Base-by-base conservation (phyloP, 2,888 invertebrate genomes). In the Andrena trimmerana region DNA sequence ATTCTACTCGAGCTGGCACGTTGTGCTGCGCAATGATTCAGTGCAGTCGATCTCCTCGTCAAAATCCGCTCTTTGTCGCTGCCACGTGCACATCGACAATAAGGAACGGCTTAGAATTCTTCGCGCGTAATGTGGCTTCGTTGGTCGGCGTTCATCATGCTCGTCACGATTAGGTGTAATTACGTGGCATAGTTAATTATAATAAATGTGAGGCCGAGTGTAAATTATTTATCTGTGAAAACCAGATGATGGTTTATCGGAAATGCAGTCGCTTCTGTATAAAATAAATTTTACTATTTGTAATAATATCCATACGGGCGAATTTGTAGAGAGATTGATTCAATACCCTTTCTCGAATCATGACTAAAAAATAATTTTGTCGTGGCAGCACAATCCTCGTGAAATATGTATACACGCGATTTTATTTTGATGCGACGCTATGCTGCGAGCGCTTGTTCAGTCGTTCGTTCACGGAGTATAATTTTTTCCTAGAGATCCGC, bases 1-100 rank as follows among this genome's bases (percentile, higher is more conserved):
- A 68, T 78, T 75, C 75, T 57, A 48, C 57, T 29, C 2, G 67
- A 78, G 42, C 31, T 68, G 33, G 60, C 62, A 60, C 20, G 54
- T 66, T 57, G 71, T 57, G 42, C 42, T 70, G 66, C 42, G 42
- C 57, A 50, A 73, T 72, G 81, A 81, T 81, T 81, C 78, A 78
- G 69, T 74, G 60, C 24, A 62, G 42, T 52, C 76, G 72, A 78
- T 73, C 65, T 59, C 13, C 59, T 68, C 81, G 69, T 81, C 72
- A 29, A 73, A 78, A 71, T 65, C 48, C n/a, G 6, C 48, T 52
- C 65, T 78, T 73, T 78, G 78, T 73, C 52, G 59, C 57, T 2
- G 31, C 3, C 48, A 52, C 33, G 31, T 66, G 42, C 13, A 60
- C 42, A 60, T 74, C 73, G 65, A 48, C 73, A 60, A 70, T 70